Conservation (phyloP, 2,888 invertebrate genomes). For the Agelastica alni region DNA sequence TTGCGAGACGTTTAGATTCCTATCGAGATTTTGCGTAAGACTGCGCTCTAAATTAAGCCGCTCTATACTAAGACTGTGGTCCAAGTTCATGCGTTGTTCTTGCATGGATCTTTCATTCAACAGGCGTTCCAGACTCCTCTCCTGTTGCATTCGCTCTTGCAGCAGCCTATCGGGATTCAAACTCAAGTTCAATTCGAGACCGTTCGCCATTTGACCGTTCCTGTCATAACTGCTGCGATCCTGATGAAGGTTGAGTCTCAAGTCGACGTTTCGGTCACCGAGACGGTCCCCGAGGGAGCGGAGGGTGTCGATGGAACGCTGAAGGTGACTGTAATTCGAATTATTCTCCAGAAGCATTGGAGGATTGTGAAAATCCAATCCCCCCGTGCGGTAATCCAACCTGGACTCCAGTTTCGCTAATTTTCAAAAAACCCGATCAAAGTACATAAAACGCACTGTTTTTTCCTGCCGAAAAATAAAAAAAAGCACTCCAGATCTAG, state of each 20-base stretch:
- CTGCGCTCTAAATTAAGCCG: slow-evolving; percentile 50
- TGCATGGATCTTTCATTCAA: slow-evolving; percentile 49
- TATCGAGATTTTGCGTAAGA: slow-evolving; percentile 46
- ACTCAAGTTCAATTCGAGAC: slow-evolving; percentile 52
- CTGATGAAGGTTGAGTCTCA: slow-evolving; percentile 52
- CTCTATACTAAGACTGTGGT: slow-evolving; percentile 49
- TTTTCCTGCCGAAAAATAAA: slow-evolving; percentile 8
- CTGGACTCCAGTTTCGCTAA: slow-evolving; percentile 53
- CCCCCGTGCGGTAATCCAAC: slow-evolving; percentile 54
- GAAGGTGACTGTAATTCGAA: slow-evolving; percentile 52
- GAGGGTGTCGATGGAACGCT: slow-evolving; percentile 55
- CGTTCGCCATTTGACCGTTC: slow-evolving; percentile 43
- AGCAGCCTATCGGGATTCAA: slow-evolving; percentile 48
- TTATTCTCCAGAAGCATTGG: slow-evolving; percentile 52
- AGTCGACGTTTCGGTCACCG: slow-evolving; percentile 54
- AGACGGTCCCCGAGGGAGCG: slow-evolving; percentile 55
- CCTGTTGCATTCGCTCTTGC: slow-evolving; percentile 50
- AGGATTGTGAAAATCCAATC: slow-evolving; percentile 56
- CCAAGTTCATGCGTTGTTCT: slow-evolving; percentile 45
- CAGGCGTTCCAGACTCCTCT: slow-evolving; percentile 50
- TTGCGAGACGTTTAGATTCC: slow-evolving; percentile 37
- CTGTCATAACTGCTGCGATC: slow-evolving; percentile 42
- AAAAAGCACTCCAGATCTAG: slow-evolving; percentile 17
- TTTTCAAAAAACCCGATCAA: slow-evolving; percentile 11
- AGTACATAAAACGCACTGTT: slow-evolving; percentile 23